Evolutionary conservation across 2,113 vertebrate species (phyloP), one percentile per base, ranked within the genome.

Genomic region (Tachysurus fulvidraco): DNA sequence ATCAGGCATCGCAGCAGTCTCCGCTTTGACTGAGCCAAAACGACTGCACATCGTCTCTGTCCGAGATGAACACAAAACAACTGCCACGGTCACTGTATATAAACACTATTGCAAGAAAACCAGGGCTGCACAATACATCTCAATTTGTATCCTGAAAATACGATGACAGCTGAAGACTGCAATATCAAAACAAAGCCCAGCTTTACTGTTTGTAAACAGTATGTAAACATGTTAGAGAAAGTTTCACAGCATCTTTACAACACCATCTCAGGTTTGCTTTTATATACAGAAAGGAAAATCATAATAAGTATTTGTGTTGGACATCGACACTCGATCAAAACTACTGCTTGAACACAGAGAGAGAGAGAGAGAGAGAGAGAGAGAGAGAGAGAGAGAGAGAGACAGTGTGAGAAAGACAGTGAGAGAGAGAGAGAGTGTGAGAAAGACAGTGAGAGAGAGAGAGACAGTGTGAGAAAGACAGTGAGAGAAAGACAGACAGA

Each of bases 41-140:
- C 92, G 91, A 64, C 91, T 83, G 41, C 94, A 94, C 0, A 94
- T 85, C 0, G 91, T 92, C 84, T 93, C 80, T 77, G 93, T 94
- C 93, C 10, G 59, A 52, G 50, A 52, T 71, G 83, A 28, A 50
- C 19, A 14, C 30, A 23, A n/a, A 65, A 67, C 6, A 85, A 67
- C 8, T 5, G 23, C 19, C n/a, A 84, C 23, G 1, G n/a, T 73
- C 30, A 54, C 13, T n/a, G n/a, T n/a, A n/a, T n/a, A n/a, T n/a
- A n/a, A n/a, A n/a, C n/a, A n/a, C n/a, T 19, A 16, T 46, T 10
- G 30, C 19, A 69, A 25, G 23, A 7, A 50, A 65, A 8, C 23
- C 59, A 82, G 28, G 6, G 52, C 74, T 54, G 50, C 77, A 36
- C 77, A 57, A 30, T 1, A 76, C 46, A 52, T 76, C 0, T 30